A percentile compares a stretch with the other conserved stretches of the same genome.
phyloP scores from a whole-genome alignment of 2,797 vertebrate species.

The Kryptolebias ocellatus region DNA sequence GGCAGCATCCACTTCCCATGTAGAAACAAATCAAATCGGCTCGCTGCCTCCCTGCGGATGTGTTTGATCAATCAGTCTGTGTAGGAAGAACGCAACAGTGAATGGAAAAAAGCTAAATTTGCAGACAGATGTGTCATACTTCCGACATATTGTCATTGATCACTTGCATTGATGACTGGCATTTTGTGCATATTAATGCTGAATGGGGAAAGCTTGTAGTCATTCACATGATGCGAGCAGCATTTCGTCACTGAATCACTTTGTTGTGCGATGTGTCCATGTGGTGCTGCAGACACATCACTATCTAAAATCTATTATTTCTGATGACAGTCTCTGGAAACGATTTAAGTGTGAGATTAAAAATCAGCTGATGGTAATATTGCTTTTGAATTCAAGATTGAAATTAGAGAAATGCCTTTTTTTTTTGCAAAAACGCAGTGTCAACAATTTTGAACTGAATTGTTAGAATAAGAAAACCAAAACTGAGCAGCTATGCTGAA shows the following conservation, averaged over 20 bases:
- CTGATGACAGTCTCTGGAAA: slow-evolving; percentile 15
- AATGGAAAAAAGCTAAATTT: slow-evolving; percentile 63
- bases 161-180: slow-evolving; percentile 17
- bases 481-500: no score
- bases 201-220: slow-evolving; percentile 3
- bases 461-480: no score
- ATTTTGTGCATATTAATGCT: slow-evolving; percentile 21
- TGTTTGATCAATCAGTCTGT: slow-evolving; percentile 71
- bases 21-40: slow-evolving; percentile 77
- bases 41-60: slow-evolving; percentile 64
- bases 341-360: background rate
- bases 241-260: slow-evolving; percentile 9
- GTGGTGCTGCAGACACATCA: slow-evolving; percentile 9
- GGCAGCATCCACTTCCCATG: slow-evolving; percentile 73
- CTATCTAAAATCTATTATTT: slow-evolving; percentile 26
- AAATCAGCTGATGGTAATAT: background rate
- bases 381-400: background rate
- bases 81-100: slow-evolving; percentile 41
- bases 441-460: no score
- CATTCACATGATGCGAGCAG: background rate
- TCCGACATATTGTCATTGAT: slow-evolving; percentile 7
- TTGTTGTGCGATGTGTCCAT: slow-evolving; percentile 40
- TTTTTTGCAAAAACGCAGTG: no score
- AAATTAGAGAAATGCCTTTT: no score
- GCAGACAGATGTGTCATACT: slow-evolving; percentile 37